Evolutionary conservation across 1,140 invertebrate genomes (phyloP).

Genomic region (Drosophila triauraria): DNA sequence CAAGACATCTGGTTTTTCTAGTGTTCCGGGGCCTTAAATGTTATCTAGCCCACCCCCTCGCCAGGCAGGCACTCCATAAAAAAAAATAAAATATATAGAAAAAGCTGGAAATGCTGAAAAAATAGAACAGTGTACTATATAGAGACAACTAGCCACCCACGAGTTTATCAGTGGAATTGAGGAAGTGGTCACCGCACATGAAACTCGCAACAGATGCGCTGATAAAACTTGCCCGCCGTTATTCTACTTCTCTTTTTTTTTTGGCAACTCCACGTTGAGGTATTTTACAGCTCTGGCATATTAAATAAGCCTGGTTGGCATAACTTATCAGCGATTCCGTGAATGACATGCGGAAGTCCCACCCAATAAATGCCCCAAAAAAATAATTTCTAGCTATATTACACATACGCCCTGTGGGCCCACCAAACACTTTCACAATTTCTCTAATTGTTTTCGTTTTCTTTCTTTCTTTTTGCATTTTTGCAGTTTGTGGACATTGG

Average conservation of each 20-base stretch:
- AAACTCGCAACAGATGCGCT: slow-evolving; percentile 62
- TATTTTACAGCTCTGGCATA: slow-evolving; percentile 56
- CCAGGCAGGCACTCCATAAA: slow-evolving; percentile 39
- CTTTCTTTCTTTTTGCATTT: slow-evolving; percentile 44
- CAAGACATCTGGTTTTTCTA: not conserved
- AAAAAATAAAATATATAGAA: not conserved
- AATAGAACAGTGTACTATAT: slow-evolving; percentile 9
- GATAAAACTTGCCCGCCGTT: slow-evolving; percentile 48
- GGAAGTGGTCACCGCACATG: slow-evolving; percentile 62
- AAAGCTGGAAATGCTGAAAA: not conserved
- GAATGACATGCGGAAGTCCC: slow-evolving; percentile 44
- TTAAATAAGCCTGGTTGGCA: slow-evolving; percentile 26
- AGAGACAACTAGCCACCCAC: slow-evolving; percentile 59
- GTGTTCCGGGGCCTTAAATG: slow-evolving; percentile 6
- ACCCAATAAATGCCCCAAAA: not conserved
- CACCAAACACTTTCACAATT: slow-evolving; percentile 36
- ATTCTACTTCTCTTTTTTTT: slow-evolving; percentile 24
- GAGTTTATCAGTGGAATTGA: slow-evolving; percentile 76
- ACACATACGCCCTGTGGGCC: slow-evolving; percentile 44
- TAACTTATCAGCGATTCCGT: slow-evolving; percentile 55
- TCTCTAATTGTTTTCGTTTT: slow-evolving; percentile 6
- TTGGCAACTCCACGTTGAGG: slow-evolving; percentile 52
- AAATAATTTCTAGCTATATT: slow-evolving; percentile 26
- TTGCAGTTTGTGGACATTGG: slow-evolving; percentile 97
- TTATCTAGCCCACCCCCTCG: slow-evolving; percentile 48